Percentiles rank a stretch among this genome's conserved stretches.
Conservation (phyloP, 2,113 vertebrate species). For the Struthio camelus region DNA sequence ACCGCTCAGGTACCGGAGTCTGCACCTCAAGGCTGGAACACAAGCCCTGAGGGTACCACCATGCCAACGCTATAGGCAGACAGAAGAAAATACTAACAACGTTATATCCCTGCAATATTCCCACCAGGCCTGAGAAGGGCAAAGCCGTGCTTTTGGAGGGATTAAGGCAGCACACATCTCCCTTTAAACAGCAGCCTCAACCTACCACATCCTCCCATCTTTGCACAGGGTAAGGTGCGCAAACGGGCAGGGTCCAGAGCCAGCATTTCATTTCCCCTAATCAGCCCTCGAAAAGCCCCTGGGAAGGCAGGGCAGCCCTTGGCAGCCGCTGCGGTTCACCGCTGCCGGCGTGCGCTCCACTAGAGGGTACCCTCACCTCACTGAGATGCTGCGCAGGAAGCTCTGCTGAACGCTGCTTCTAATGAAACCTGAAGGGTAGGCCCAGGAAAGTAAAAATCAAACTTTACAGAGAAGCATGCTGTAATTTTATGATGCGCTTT, state of each 20-base stretch:
- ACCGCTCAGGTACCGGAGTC: background rate
- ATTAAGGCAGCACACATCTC: background rate
- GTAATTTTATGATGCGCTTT: conserved; percentile 77
- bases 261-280: background rate
- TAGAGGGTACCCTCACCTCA: conserved; percentile 62
- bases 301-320: background rate
- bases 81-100: background rate
- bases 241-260: background rate
- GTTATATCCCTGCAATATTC: background rate
- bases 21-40: background rate
- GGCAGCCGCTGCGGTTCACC: background rate
- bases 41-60: background rate
- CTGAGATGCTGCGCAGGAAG: conserved; percentile 5
- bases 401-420: conserved; percentile 33
- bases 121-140: background rate
- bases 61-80: background rate
- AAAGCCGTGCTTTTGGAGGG: background rate
- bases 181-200: background rate
- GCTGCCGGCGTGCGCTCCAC: conserved; percentile 26
- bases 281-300: background rate
- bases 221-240: background rate
- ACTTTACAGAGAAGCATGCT: conserved; percentile 73
- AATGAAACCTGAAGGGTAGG: conserved; percentile 64
- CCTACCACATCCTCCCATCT: background rate
- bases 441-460: conserved; percentile 30